Evolutionary conservation across 2,888 invertebrate genomes (phyloP).

Genomic region (Poecilus cupreus): DNA sequence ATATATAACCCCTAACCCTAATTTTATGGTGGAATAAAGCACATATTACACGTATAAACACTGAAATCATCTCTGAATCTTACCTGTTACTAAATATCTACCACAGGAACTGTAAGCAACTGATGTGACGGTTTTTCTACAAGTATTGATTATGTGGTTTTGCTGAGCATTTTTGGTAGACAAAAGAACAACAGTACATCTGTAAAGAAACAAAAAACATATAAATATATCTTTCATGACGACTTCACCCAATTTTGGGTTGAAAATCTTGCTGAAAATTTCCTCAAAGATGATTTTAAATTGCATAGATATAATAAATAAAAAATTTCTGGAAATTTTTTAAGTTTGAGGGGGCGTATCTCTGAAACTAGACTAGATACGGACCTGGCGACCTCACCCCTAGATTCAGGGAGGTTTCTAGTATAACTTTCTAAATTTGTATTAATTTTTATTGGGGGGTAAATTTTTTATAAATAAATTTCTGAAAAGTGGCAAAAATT

Average conservation of each 20-base stretch:
- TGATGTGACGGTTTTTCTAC: constrained; percentile 93
- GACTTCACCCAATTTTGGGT: not conserved
- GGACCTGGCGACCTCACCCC: too few species aligned
- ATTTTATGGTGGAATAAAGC: too few species aligned
- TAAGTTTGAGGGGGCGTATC: too few species aligned
- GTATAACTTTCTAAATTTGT: too few species aligned
- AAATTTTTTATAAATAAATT: too few species aligned
- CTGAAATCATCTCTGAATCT: too few species aligned
- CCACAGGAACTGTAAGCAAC: constrained; percentile 96
- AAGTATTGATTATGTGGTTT: constrained; percentile 90
- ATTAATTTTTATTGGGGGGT: too few species aligned
- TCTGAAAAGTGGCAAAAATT: too few species aligned
- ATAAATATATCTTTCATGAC: not conserved
- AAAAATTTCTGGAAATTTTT: not conserved
- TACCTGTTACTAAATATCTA: constrained; percentile 87
- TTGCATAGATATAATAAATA: not conserved
- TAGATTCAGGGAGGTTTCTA: too few species aligned
- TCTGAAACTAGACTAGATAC: too few species aligned
- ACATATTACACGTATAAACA: not conserved
- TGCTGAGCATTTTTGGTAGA: constrained; percentile 90
- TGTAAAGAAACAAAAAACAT: constrained; percentile 73
- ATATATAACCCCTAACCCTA: too few species aligned
- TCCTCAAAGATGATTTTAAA: not conserved
- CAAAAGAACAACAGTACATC: constrained; percentile 96
- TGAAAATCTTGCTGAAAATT: too few species aligned